These are phyloP conservation scores for Linepithema humile DNA, from an alignment of 1,140 invertebrate species.

Conservation along the genomic window DNA sequence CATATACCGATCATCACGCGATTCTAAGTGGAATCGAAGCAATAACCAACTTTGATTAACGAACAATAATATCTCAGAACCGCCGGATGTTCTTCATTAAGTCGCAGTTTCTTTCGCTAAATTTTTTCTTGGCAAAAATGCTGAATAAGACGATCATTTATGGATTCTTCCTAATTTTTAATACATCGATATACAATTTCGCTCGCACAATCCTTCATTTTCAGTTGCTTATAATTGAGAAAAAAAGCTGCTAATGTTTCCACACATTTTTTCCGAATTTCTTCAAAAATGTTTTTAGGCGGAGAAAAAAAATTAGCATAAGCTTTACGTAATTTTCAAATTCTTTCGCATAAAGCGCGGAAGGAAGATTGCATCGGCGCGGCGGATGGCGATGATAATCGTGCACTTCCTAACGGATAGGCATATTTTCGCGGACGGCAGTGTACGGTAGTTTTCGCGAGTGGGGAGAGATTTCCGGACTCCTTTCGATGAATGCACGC, in stretches of 20 bases:
- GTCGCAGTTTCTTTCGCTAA: neutral
- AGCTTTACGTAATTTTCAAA: conserved; percentile 53
- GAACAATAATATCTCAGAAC: neutral
- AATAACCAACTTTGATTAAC: neutral
- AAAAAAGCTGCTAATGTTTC: neutral
- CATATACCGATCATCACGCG: too few species aligned
- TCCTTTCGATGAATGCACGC: conserved; percentile 63
- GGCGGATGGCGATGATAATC: conserved; percentile 57
- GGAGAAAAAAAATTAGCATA: too few species aligned
- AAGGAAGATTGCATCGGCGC: conserved; percentile 46
- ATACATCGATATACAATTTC: too few species aligned
- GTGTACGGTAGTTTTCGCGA: conserved; percentile 65
- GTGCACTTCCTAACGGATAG: conserved; percentile 59
- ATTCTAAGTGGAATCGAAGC: neutral
- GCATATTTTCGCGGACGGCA: conserved; percentile 65
- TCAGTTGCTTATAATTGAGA: too few species aligned
- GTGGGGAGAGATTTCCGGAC: conserved; percentile 70
- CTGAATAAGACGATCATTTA: too few species aligned
- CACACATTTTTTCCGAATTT: too few species aligned
- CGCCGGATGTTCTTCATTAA: neutral
- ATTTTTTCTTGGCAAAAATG: too few species aligned
- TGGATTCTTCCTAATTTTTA: too few species aligned
- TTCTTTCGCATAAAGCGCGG: conserved; percentile 35
- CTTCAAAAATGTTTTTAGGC: neutral
- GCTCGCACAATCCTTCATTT: too few species aligned